Base-by-base conservation (phyloP, 2,797 vertebrate species). In the Danio kyathit region DNA sequence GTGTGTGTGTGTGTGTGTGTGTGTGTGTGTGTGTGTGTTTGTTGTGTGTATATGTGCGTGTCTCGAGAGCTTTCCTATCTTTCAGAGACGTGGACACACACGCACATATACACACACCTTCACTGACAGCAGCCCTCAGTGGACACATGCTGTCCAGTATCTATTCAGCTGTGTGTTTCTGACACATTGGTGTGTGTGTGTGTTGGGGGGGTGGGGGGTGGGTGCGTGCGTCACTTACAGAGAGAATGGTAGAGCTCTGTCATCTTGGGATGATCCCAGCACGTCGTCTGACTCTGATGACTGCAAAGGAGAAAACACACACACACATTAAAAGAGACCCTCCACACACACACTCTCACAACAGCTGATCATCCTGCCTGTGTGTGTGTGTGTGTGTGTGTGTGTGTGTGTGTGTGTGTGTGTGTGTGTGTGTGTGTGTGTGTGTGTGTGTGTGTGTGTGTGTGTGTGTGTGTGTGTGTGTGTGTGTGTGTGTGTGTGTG, bases 191-290 rank as follows among this genome's bases (percentile, higher is more conserved):
- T 80, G 81, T 73, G 67, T 64, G 51, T 57, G 52, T 44, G 41
- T 41, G 48, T 57, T n/a, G n/a, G n/a, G n/a, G n/a, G n/a, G n/a
- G 51, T 21, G 0, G 80, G 54, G 48, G 60, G 56, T 41, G 44
- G 51, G 51, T 54, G 61, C 17, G 1, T 81, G 57, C 48, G 51
- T 66, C 59, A 88, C 94, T 91, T 91, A 99, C 98, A 96, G 61
- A 99, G 93, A 51, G 97, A 98, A 51, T 98, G 97, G 89, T 99
- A 99, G 38, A 99, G 96, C 80, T 99, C 97, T 0, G 95, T 97
- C 98, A 99, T 99, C 94, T 98, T 99, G 67, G 98, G 97, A 91
- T 99, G 97, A 89, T 99, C 97, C 98, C 98, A 99, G 87, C 96
- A 98, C 72, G 97, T 99, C 0, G 97, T 98, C 89, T 99, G 97